phyloP scores from a whole-genome alignment of 2,113 vertebrate species.

The Cyprinodon variegatus region DNA sequence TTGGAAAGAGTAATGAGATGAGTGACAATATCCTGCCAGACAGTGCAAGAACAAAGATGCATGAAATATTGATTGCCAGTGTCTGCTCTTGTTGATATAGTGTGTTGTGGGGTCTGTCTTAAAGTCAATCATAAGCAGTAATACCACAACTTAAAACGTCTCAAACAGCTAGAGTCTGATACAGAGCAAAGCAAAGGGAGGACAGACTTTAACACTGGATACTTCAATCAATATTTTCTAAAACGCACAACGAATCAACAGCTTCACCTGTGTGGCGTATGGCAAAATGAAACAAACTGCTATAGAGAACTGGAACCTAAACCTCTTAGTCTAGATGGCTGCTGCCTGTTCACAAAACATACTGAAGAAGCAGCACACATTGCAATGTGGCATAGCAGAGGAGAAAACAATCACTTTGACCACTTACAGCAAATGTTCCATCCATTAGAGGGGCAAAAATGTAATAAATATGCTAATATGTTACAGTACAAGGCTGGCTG shows the following conservation, averaged over 20 bases:
- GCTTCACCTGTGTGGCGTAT: not conserved
- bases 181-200: not conserved
- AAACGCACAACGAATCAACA: slow-evolving; percentile 13
- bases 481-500: slow-evolving; percentile 45
- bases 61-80: slow-evolving; percentile 75
- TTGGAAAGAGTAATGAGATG: slow-evolving; percentile 70
- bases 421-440: slow-evolving; percentile 67
- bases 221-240: slow-evolving; percentile 3
- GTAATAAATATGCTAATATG: slow-evolving; percentile 77
- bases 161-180: slow-evolving; percentile 9
- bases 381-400: slow-evolving; percentile 21
- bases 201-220: not conserved
- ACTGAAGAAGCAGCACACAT: not conserved
- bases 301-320: slow-evolving; percentile 7
- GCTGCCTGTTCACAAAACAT: slow-evolving; percentile 19
- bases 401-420: slow-evolving; percentile 50
- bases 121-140: slow-evolving; percentile 26
- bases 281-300: slow-evolving; percentile 12
- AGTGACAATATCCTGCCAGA: slow-evolving; percentile 72
- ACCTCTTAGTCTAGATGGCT: slow-evolving; percentile 27
- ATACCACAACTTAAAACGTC: slow-evolving; percentile 19
- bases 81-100: slow-evolving; percentile 57
- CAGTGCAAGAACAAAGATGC: slow-evolving; percentile 67
- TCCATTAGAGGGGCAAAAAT: slow-evolving; percentile 68
- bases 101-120: slow-evolving; percentile 18